A percentile compares a stretch with the other conserved stretches of the same genome.
These are phyloP conservation scores for Malurus elegans DNA, from an alignment of 2,113 vertebrate species.

Conservation along the genomic window DNA sequence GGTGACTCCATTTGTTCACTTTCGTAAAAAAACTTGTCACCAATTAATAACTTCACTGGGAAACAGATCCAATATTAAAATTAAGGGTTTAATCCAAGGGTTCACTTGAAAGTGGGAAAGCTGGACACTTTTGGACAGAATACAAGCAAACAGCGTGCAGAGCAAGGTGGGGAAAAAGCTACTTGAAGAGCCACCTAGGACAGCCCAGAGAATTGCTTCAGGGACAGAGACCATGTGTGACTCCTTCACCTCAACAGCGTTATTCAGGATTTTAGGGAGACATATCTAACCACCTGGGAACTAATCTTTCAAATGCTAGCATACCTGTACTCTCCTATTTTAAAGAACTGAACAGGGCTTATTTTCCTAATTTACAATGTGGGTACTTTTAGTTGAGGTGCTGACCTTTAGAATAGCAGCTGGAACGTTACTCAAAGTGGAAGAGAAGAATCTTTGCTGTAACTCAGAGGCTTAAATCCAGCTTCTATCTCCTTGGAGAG, in stretches of 20 bases:
- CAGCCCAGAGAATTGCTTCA: not conserved
- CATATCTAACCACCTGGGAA: not conserved
- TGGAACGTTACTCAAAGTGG: not conserved
- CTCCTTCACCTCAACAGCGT: not conserved
- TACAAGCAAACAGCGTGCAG: not conserved
- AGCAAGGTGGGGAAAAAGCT: not conserved
- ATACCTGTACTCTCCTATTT: not conserved
- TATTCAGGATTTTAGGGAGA: not conserved
- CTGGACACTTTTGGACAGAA: not conserved
- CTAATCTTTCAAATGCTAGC: not conserved
- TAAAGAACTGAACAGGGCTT: not conserved
- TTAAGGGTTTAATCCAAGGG: not conserved
- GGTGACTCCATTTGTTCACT: not conserved
- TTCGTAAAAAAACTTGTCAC: not conserved
- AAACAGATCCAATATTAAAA: not conserved
- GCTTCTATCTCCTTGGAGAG: not conserved
- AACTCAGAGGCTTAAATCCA: not conserved
- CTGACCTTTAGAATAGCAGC: not conserved
- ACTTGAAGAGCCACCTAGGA: not conserved
- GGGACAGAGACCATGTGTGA: rapidly evolving
- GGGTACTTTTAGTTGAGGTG: not conserved
- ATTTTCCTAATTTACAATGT: not conserved
- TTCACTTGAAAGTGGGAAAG: not conserved
- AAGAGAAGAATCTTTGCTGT: not conserved
- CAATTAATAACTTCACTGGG: not conserved